phyloP scores from a whole-genome alignment of 2,888 invertebrate species.

The Platycnemis pennipes region DNA sequence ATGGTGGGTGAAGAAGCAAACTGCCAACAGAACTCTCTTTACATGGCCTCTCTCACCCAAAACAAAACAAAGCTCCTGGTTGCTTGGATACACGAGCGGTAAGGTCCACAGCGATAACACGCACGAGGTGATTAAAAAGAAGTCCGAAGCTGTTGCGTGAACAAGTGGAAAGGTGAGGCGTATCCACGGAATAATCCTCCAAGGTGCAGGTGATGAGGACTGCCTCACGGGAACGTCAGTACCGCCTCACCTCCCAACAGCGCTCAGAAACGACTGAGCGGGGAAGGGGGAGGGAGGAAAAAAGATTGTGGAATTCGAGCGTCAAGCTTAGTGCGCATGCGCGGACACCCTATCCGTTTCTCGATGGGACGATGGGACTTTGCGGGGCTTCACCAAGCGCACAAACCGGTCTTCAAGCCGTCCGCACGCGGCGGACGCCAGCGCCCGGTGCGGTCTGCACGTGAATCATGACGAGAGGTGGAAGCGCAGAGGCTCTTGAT shows the following conservation, averaged over 20 bases:
- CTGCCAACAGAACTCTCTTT: too few relatives aligned
- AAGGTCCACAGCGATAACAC: neutral
- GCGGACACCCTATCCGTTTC: slow-evolving; percentile 22
- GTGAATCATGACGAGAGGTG: neutral
- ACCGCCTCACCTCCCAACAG: neutral
- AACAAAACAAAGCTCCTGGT: neutral
- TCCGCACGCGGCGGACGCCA: neutral
- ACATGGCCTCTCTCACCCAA: too few relatives aligned
- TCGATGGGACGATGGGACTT: neutral
- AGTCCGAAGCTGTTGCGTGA: too few relatives aligned
- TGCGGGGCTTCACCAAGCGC: neutral
- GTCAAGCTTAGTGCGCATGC: neutral
- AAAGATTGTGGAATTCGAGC: slow-evolving; percentile 1
- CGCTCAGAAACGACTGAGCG: too few relatives aligned
- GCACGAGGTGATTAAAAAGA: too few relatives aligned
- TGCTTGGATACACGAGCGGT: neutral
- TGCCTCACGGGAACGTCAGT: neutral
- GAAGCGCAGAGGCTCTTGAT: neutral
- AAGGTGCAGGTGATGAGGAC: neutral
- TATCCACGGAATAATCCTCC: neutral
- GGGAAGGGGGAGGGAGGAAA: neutral
- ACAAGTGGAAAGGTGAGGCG: neutral
- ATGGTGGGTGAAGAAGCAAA: neutral
- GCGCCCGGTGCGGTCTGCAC: slow-evolving; percentile 12
- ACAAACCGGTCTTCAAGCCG: neutral